Conservation (phyloP, 1,140 invertebrate species). For the Drosophila nebulosa region DNA sequence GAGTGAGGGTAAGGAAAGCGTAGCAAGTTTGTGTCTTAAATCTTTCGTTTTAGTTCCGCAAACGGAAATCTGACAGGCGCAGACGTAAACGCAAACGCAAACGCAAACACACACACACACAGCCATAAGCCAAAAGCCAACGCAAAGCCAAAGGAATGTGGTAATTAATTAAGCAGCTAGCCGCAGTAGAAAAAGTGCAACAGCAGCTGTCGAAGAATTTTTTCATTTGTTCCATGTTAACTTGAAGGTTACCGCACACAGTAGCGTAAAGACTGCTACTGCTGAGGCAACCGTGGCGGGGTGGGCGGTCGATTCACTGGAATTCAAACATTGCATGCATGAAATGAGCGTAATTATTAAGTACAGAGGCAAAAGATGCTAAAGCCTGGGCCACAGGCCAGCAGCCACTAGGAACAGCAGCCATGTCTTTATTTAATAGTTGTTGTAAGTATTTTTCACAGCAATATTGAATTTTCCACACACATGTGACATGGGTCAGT, state of each 20-base stretch:
- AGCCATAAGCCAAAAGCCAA: not conserved
- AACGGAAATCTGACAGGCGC: conserved; percentile 34
- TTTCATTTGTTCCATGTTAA: conserved; percentile 71
- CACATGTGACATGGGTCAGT: conserved; percentile 78
- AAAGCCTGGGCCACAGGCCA: conserved; percentile 37
- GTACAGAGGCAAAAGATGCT: conserved; percentile 57
- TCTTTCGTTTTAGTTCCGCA: conserved; percentile 64
- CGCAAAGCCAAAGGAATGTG: conserved; percentile 57
- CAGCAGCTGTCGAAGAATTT: conserved; percentile 69
- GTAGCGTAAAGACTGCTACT: conserved; percentile 18
- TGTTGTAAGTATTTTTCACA: conserved; percentile 77
- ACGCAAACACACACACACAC: not conserved
- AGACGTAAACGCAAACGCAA: not conserved
- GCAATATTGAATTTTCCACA: conserved; percentile 79
- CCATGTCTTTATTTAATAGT: conserved; percentile 76
- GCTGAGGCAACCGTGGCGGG: conserved; percentile 27
- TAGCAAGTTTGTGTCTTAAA: conserved; percentile 67
- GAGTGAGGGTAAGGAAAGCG: conserved; percentile 30
- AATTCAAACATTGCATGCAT: conserved; percentile 77
- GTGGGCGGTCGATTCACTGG: conserved; percentile 62
- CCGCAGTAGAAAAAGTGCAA: conserved; percentile 53
- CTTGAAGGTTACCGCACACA: conserved; percentile 57
- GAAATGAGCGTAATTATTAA: conserved; percentile 79
- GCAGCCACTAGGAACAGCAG: not conserved
- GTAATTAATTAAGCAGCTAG: conserved; percentile 72